Percentiles rank a stretch among this genome's conserved stretches.
Conservation (phyloP, 2,113 vertebrate species). For the Fregata magnificens region DNA sequence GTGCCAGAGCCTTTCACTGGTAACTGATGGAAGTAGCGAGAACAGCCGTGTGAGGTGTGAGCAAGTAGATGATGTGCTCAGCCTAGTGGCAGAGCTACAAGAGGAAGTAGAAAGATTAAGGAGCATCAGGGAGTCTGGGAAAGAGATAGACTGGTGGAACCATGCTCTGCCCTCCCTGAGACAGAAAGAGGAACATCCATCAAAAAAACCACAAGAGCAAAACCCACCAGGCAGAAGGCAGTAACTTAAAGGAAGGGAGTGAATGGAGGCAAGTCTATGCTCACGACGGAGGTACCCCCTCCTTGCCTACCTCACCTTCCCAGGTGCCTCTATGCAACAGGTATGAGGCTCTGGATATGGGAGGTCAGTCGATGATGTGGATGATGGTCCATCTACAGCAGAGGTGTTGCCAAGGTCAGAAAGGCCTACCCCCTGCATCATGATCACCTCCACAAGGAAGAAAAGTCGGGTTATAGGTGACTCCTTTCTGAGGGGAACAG, state of each 20-base stretch:
- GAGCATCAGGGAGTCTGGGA: not conserved
- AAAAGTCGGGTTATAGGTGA: not conserved
- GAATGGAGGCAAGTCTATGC: not conserved
- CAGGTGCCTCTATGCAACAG: not conserved
- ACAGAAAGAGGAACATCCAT: not conserved
- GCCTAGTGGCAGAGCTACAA: not conserved
- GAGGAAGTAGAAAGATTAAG: not conserved
- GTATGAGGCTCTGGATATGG: not conserved
- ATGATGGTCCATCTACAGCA: not conserved
- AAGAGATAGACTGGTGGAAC: not conserved
- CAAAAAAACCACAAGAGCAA: not conserved
- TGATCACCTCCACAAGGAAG: rapidly evolving
- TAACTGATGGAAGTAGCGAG: not conserved
- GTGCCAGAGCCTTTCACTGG: not conserved
- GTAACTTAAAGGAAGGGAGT: not conserved
- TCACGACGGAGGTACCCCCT: no score
- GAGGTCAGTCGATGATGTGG: not conserved
- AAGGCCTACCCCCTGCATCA: not conserved
- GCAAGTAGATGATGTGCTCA: not conserved
- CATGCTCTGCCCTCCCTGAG: not conserved
- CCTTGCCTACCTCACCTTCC: rapidly evolving
- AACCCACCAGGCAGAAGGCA: not conserved
- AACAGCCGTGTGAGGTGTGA: not conserved
- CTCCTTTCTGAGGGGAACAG: not conserved
- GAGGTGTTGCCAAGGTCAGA: not conserved